Evolutionary conservation across 92 coral and sea anemone species (phyloP).

Genomic region (Epizoanthus scotinus): DNA sequence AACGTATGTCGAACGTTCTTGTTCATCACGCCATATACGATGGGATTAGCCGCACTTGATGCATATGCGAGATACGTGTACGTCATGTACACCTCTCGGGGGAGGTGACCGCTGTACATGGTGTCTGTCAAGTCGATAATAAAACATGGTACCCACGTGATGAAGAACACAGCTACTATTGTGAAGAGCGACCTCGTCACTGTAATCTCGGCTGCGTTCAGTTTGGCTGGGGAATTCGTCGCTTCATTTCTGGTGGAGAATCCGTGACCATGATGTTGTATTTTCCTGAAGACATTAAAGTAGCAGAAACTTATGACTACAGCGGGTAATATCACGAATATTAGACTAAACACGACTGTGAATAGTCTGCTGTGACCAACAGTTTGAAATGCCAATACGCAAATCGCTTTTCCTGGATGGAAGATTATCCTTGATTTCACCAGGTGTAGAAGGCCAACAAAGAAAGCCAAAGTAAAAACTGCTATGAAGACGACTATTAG

Average conservation of each 20-base stretch:
- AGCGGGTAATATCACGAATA: conserved; percentile 74
- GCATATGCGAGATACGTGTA: conserved; percentile 79
- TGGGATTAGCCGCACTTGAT: conserved; percentile 79
- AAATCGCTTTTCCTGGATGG: conserved; percentile 77
- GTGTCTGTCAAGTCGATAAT: conserved; percentile 71
- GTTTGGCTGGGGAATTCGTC: conserved; percentile 37
- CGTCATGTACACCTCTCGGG: conserved; percentile 71
- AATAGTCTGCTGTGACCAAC: conserved; percentile 50
- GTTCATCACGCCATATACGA: conserved; percentile 80
- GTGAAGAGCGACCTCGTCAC: conserved; percentile 76
- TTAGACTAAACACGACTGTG: conserved; percentile 53
- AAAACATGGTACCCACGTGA: conserved; percentile 83
- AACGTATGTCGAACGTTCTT: conserved; percentile 65
- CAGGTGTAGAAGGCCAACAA: conserved; percentile 48
- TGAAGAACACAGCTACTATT: conserved; percentile 68
- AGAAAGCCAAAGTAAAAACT: conserved; percentile 43
- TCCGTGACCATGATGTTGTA: conserved; percentile 53
- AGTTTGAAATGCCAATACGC: conserved; percentile 49
- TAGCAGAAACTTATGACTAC: conserved; percentile 61
- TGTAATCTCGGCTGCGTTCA: conserved; percentile 55
- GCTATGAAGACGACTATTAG: conserved; percentile 56
- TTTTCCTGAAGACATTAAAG: conserved; percentile 57
- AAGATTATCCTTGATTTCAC: conserved; percentile 58
- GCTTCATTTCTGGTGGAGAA: conserved; percentile 30
- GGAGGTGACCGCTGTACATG: conserved; percentile 54